Percentiles rank a stretch among this genome's conserved stretches.
phyloP scores from a whole-genome alignment of 1,140 invertebrate species.

The Cyrtorhinus lividipennis region DNA sequence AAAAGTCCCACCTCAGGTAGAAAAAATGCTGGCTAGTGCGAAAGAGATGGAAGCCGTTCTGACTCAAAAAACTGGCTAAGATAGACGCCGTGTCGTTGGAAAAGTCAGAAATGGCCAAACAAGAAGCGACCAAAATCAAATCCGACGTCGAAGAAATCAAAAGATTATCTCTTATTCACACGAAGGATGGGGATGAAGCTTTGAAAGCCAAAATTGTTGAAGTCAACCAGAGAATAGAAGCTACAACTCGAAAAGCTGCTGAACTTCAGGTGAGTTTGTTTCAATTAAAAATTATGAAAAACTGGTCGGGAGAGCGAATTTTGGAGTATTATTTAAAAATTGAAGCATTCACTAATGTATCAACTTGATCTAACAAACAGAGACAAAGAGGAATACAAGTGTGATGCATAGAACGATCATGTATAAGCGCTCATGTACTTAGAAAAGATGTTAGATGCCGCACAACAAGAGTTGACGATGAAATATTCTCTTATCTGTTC shows the following conservation, averaged over 20 bases:
- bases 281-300: no score
- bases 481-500: no score
- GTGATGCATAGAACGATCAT: no score
- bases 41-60: not conserved
- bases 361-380: no score
- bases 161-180: not conserved
- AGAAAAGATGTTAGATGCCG: no score
- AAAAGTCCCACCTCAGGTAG: not conserved
- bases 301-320: no score
- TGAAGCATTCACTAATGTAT: no score
- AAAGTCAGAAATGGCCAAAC: conserved; percentile 5
- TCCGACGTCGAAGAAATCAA: not conserved
- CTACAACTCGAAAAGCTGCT: not conserved
- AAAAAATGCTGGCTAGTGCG: not conserved
- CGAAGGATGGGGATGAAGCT: not conserved
- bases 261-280: not conserved
- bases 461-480: no score
- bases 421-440: no score
- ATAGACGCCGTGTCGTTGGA: not conserved
- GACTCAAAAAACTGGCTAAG: not conserved
- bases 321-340: no score
- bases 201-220: not conserved
- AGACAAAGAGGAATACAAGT: no score
- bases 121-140: not conserved
- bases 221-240: not conserved